phyloP scores from a whole-genome alignment of 2,797 vertebrate species.

The Cuculus canorus region DNA sequence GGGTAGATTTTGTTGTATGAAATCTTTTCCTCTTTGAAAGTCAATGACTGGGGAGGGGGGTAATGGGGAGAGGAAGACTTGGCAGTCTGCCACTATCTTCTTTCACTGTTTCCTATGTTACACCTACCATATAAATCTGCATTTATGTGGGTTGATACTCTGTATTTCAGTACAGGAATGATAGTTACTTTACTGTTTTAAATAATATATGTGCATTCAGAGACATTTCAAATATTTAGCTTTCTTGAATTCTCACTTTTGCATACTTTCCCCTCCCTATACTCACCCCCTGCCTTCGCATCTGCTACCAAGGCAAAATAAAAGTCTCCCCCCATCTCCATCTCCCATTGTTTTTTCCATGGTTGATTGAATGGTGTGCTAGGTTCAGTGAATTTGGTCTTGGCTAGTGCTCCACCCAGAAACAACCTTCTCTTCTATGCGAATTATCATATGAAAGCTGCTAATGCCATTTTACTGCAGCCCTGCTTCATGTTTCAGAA shows the following conservation, averaged over 20 bases:
- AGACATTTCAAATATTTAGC: constrained; percentile 26
- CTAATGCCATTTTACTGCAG: constrained; percentile 58
- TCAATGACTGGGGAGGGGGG: constrained; percentile 72
- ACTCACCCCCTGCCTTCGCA: constrained; percentile 32
- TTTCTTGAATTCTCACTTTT: constrained; percentile 51
- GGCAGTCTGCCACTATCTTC: constrained; percentile 72
- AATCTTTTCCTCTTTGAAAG: constrained; percentile 83
- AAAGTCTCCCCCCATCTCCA: constrained; percentile 65
- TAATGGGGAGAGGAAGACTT: constrained; percentile 34
- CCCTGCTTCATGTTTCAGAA: constrained; percentile 64
- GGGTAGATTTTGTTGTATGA: constrained; percentile 78
- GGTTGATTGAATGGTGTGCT: constrained; percentile 75
- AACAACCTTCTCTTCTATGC: constrained; percentile 72
- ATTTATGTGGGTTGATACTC: constrained; percentile 35
- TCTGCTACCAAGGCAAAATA: constrained; percentile 69
- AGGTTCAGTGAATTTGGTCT: constrained; percentile 82
- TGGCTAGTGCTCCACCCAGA: constrained; percentile 73
- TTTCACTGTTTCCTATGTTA: constrained; percentile 65
- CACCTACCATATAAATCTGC: constrained; percentile 2
- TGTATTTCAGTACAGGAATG: constrained; percentile 4
- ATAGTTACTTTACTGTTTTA: constrained; percentile 32
- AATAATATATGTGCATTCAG: constrained; percentile 40
- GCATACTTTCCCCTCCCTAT: constrained; percentile 38
- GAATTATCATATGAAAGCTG: constrained; percentile 81
- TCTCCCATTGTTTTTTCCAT: constrained; percentile 66